A percentile compares a stretch with the other conserved stretches of the same genome.
Conservation (phyloP, 2,888 invertebrate species). For the Colostygia pectinataria region DNA sequence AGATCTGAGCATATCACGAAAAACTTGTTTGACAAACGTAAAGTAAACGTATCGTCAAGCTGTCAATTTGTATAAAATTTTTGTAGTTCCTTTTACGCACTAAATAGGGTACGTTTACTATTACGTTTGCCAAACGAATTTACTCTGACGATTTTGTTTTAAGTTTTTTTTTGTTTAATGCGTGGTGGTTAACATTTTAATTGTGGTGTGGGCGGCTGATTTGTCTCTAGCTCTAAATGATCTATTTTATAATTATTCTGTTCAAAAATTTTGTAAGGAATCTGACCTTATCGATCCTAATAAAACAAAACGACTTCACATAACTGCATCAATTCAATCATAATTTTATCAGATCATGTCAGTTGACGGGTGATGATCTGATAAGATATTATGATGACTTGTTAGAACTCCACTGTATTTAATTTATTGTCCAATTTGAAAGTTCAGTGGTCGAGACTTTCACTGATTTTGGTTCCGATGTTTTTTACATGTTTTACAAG, state of each 20-base stretch:
- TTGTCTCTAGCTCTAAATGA: too few species aligned
- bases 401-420: constrained; percentile 47
- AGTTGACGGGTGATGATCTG: constrained; percentile 28
- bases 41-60: too few species aligned
- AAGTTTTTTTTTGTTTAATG: too few species aligned
- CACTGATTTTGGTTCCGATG: constrained; percentile 27
- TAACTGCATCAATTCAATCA: constrained; percentile 43
- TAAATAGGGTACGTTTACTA: too few species aligned
- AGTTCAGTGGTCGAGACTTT: constrained; percentile 36
- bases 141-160: too few species aligned
- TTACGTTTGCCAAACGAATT: too few species aligned
- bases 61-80: too few species aligned
- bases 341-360: constrained; percentile 40
- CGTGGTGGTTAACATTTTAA: neutral
- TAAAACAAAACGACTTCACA: constrained; percentile 35
- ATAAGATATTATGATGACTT: constrained; percentile 43
- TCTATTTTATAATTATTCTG: too few species aligned
- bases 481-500: constrained; percentile 22
- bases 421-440: constrained; percentile 38
- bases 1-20: too few species aligned
- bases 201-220: too few species aligned
- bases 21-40: too few species aligned
- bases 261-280: constrained; percentile 10
- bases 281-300: constrained; percentile 29
- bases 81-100: too few species aligned